Evolutionary conservation across 2,888 invertebrate species (phyloP).

Genomic region (Euclidia mi): DNA sequence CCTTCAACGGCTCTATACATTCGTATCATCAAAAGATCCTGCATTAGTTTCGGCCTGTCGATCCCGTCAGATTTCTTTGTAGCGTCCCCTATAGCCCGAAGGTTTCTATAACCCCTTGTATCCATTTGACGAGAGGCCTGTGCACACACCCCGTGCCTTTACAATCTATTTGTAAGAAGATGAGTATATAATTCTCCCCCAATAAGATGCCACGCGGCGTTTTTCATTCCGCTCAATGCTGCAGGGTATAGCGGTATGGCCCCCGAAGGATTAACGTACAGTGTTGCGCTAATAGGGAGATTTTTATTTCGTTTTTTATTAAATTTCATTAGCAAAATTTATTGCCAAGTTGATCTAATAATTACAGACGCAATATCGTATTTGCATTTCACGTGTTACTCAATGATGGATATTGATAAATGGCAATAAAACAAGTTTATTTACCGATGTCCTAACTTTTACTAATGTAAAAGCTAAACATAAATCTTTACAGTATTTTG

Average conservation of each 20-base stretch:
- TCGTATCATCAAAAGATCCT: slow-evolving; percentile 44
- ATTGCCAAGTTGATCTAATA: neutral
- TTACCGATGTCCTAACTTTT: too few relatives aligned
- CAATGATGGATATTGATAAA: slow-evolving; percentile 26
- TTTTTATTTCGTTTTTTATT: slow-evolving; percentile 12
- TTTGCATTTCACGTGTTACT: neutral
- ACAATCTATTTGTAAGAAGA: slow-evolving; percentile 85
- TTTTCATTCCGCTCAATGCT: slow-evolving; percentile 77
- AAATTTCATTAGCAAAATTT: neutral
- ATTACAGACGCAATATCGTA: neutral
- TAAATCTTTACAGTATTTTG: too few relatives aligned
- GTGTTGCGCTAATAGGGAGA: slow-evolving; percentile 23
- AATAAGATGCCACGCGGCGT: slow-evolving; percentile 72
- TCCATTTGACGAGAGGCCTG: slow-evolving; percentile 75
- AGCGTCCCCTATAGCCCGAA: slow-evolving; percentile 70
- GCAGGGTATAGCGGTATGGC: slow-evolving; percentile 55
- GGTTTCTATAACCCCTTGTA: slow-evolving; percentile 64
- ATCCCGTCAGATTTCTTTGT: slow-evolving; percentile 72
- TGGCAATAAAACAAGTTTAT: slow-evolving; percentile 18
- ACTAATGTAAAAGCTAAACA: too few relatives aligned
- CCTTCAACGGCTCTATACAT: too few relatives aligned
- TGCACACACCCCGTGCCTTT: slow-evolving; percentile 73
- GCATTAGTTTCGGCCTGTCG: slow-evolving; percentile 64
- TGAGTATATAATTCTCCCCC: slow-evolving; percentile 84
- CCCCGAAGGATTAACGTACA: slow-evolving; percentile 51